Percentiles rank a stretch among this genome's conserved stretches.
Evolutionary conservation across 1,140 invertebrate species (phyloP).

Genomic region (Melipona quadrifasciata): DNA sequence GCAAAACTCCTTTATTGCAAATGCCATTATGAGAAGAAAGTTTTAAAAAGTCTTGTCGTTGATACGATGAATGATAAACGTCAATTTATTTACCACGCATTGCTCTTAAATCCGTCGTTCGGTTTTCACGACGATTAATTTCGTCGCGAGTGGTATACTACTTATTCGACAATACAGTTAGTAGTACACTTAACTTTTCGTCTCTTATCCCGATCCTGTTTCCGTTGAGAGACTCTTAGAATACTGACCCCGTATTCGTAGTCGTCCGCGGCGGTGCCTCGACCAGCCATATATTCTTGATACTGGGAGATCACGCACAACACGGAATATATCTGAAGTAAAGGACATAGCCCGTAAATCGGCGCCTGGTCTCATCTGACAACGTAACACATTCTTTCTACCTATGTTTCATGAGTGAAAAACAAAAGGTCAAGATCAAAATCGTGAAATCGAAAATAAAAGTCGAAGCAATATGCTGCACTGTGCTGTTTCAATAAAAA

Average conservation of each 20-base stretch:
- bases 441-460: not conserved
- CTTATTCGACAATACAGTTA: constrained; percentile 26
- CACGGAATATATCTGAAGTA: constrained; percentile 87
- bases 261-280: constrained; percentile 87
- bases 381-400: constrained; percentile 32
- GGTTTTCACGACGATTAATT: not conserved
- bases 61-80: not conserved
- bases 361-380: not conserved
- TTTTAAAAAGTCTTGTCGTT: too few relatives aligned
- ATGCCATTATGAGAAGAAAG: too few relatives aligned
- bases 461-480: not conserved
- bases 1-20: too few relatives aligned
- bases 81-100: not conserved
- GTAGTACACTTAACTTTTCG: constrained; percentile 61
- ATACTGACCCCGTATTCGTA: constrained; percentile 78
- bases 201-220: constrained; percentile 48
- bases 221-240: constrained; percentile 46
- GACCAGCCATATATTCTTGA: constrained; percentile 88
- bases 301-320: constrained; percentile 92
- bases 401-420: not conserved
- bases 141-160: not conserved
- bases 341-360: constrained; percentile 58
- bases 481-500: not conserved
- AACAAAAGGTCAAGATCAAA: not conserved
- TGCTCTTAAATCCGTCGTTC: too few relatives aligned